phyloP scores from a whole-genome alignment of 2,888 invertebrate genomes.

The Callimorpha dominula region DNA sequence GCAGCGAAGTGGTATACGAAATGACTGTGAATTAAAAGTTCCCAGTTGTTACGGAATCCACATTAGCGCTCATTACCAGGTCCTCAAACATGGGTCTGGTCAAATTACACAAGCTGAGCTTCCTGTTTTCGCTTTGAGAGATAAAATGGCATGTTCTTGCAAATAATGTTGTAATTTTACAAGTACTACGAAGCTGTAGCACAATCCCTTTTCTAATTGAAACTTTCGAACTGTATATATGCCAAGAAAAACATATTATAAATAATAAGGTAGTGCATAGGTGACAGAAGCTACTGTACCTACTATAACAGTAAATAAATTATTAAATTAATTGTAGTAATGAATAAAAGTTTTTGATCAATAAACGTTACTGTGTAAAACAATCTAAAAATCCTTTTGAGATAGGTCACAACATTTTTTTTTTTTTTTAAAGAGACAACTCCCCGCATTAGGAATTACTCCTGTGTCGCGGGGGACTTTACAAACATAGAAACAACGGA shows the following conservation, averaged over 20 bases:
- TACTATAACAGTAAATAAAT: background rate
- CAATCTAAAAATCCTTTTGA: background rate
- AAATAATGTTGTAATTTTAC: slow-evolving; percentile 18
- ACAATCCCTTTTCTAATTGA: background rate
- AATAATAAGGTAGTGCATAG: background rate
- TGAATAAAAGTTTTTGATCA: background rate
- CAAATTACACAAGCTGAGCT: slow-evolving; percentile 54
- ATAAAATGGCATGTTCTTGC: slow-evolving; percentile 21
- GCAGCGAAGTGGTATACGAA: slow-evolving; percentile 51
- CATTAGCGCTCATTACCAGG: slow-evolving; percentile 60
- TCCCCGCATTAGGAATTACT: no score
- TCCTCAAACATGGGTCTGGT: slow-evolving; percentile 52
- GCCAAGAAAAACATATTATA: background rate
- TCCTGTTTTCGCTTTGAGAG: slow-evolving; percentile 52
- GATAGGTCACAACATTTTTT: background rate
- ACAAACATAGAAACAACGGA: no score
- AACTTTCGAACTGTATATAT: background rate
- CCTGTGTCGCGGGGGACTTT: no score
- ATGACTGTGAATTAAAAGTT: slow-evolving; percentile 56
- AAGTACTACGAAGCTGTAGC: background rate
- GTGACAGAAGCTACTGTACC: background rate
- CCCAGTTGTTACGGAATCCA: slow-evolving; percentile 40
- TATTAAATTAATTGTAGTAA: background rate
- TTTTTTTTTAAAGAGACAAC: no score
- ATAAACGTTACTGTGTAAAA: no score